Evolutionary conservation across 1,140 invertebrate species (phyloP), one percentile per base, ranked within the genome.

Genomic region (Cotesia glomerata): DNA sequence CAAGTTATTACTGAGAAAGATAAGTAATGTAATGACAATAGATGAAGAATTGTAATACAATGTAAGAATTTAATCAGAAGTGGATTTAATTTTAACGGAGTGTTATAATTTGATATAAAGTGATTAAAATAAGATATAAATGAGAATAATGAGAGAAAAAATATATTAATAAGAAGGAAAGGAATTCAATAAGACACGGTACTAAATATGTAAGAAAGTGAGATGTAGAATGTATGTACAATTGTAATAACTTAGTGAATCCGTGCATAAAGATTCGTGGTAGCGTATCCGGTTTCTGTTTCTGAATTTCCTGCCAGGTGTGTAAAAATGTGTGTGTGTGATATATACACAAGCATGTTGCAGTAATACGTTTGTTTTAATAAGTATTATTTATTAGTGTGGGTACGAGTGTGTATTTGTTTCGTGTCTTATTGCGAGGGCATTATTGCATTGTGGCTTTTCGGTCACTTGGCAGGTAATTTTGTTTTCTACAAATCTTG

Each of bases 301-400:
- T 71, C 62, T 66, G 77, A 78, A 76, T 80, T 83, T 81, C 79
- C 80, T 81, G 79, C 70, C 75, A 74, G 66, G 75, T 75, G 56
- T 61, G 58, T 32, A 66, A 64, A 68, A 62, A 62, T 26, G 39
- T 32, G 63, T 39, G 18, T 58, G 56, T 58, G 52, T 14, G n/a
- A 26, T 26, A 26, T 26, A 0, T 26, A 26, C 26, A 26, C 26
- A 26, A 26, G 26, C n/a, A 5, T 58, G 56, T 58, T 58, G 56
- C 16, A 18, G 52, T 54, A 14, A 18, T 18, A 54, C 52, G 56
- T 58, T 58, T 58, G 56, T 58, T 58, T 58, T 45, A 56, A 8
- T 56, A 56, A 13, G 14, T 7, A 16, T 16, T 56, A 56, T 18
- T 16, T 56, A 56, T 64, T 64, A 3, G 14, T 52, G 64, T 66